phyloP scores from a whole-genome alignment of 2,113 vertebrate genomes.

The Spea bombifrons region DNA sequence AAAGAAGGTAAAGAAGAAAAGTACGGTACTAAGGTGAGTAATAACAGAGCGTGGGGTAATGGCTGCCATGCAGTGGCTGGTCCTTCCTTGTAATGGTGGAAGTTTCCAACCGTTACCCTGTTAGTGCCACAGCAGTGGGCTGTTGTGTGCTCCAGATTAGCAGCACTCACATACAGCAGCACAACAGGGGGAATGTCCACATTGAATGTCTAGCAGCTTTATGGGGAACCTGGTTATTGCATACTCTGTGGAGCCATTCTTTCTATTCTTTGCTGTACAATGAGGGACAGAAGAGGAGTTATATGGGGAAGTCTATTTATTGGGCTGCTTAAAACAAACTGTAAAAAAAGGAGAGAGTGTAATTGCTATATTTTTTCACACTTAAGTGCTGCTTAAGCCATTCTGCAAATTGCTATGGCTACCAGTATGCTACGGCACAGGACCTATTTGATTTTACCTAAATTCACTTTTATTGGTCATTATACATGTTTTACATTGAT shows the following conservation, averaged over 20 bases:
- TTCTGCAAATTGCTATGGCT: constrained; percentile 33
- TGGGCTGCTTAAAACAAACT: constrained; percentile 31
- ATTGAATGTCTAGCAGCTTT: constrained; percentile 30
- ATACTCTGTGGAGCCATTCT: constrained; percentile 29
- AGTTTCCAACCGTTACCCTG: constrained; percentile 42
- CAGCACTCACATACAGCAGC: constrained; percentile 32
- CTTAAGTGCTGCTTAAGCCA: constrained; percentile 21
- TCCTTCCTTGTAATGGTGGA: constrained; percentile 31
- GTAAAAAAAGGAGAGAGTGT: constrained; percentile 17
- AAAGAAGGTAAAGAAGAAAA: constrained; percentile 26
- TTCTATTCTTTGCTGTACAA: constrained; percentile 20
- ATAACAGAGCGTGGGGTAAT: constrained; percentile 39
- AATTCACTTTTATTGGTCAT: too few relatives aligned
- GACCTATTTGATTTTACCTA: too few relatives aligned
- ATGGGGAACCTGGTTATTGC: constrained; percentile 34
- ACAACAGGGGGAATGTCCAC: constrained; percentile 45
- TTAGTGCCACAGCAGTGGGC: constrained; percentile 39
- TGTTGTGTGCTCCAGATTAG: constrained; percentile 43
- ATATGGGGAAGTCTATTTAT: constrained; percentile 24
- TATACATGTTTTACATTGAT: too few relatives aligned
- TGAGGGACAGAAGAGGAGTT: constrained; percentile 9
- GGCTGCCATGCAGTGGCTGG: constrained; percentile 14
- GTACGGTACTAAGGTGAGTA: constrained; percentile 35
- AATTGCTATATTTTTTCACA: constrained; percentile 22
- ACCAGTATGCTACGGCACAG: background rate